Percentiles rank a stretch among this genome's conserved stretches.
These are phyloP conservation scores for Papilio demoleus DNA, from an alignment of 2,888 invertebrate genomes.

Conservation along the genomic window DNA sequence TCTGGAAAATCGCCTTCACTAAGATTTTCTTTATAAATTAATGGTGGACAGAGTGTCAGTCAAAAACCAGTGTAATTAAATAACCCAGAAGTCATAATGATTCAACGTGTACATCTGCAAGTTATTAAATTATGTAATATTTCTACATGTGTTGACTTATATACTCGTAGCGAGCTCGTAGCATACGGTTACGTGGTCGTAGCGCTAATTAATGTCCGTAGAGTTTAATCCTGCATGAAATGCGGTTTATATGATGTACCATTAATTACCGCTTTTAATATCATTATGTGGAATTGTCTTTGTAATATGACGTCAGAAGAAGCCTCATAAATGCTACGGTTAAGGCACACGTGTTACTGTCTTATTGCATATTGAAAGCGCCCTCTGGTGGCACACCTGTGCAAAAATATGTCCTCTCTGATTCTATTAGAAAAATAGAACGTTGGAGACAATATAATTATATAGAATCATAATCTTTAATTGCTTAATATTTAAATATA, in stretches of 20 bases:
- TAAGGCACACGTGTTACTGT: not conserved
- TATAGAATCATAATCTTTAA: not conserved
- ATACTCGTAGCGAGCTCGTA: not conserved
- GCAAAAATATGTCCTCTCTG: not conserved
- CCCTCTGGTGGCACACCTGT: not conserved
- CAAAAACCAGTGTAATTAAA: too few relatives aligned
- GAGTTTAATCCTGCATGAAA: constrained; percentile 13
- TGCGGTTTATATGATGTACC: constrained; percentile 13
- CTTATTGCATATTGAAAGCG: not conserved
- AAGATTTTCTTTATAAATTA: too few relatives aligned
- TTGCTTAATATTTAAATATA: too few relatives aligned
- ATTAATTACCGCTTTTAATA: constrained; percentile 12
- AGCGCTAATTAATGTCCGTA: constrained; percentile 12
- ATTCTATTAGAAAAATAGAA: not conserved
- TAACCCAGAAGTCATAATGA: too few relatives aligned
- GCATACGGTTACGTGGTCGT: not conserved
- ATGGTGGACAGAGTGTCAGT: too few relatives aligned
- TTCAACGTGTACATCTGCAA: too few relatives aligned
- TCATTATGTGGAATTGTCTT: constrained; percentile 13
- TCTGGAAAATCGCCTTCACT: too few relatives aligned
- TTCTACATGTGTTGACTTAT: not conserved
- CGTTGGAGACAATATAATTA: not conserved
- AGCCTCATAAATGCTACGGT: not conserved
- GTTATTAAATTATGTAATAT: not conserved
- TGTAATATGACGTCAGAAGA: constrained; percentile 14